Evolutionary conservation across 2,797 vertebrate genomes (phyloP), one percentile per base, ranked within the genome.

Genomic region (Hyperoplus immaculatus): DNA sequence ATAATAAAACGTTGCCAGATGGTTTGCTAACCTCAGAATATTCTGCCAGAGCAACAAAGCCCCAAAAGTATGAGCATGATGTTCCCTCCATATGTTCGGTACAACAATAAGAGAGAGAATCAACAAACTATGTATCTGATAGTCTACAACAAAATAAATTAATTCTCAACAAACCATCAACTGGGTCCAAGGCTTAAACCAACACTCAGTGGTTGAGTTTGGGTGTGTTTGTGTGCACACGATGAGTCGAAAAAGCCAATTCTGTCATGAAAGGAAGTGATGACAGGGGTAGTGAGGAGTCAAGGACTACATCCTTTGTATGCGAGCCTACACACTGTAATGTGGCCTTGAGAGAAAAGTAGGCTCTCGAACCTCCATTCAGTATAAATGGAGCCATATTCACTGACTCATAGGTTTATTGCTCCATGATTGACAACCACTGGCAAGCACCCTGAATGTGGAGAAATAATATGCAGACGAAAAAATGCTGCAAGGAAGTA

Each of bases 251-350:
- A 71, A 71, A 81, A 75, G 49, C 38, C 39, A 58, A 56, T 72
- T 75, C 58, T 49, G 55, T 71, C 10, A 60, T 45, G 39, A 81
- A 69, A 54, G 76, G 80, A 80, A 73, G 73, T 69, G 85, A 81
- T 78, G 84, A 82, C 77, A 80, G 38, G 43, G 29, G 1, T 1
- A 67, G 29, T 57, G 29, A 80, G 45, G 29, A 29, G 29, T 29
- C 29, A 29, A 29, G 29, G 64, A 69, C 69, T 4, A 36, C 39
- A 77, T 83, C 77, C 74, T 81, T 61, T 75, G 75, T 41, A 51
- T 16, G 9, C 13, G 10, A 46, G 47, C 46, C 47, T 49, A 66
- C 56, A 54, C 12, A 72, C 12, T 57, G 29, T 57, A 74, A 53
- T 8, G 38, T 53, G 68, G 36, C 69, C 72, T 62, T 87, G 67